Evolutionary conservation across 2,888 invertebrate species (phyloP).

Genomic region (Panzeria rudis): DNA sequence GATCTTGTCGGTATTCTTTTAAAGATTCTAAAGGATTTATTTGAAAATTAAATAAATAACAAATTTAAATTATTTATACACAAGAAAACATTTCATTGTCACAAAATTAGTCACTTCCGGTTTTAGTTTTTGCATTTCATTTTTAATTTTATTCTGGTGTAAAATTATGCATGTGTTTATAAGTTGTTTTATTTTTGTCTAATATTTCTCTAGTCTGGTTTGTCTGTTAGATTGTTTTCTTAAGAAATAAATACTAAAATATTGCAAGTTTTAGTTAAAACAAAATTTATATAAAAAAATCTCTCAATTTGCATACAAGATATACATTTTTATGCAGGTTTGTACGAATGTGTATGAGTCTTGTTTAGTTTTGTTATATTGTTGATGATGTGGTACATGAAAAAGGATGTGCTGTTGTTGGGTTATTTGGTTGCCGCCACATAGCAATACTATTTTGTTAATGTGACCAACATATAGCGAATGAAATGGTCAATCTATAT

Average conservation of each 20-base stretch:
- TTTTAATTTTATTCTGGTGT: slow-evolving; percentile 4
- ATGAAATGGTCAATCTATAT: no score
- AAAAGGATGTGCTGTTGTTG: slow-evolving; percentile 55
- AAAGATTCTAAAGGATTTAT: slow-evolving; percentile 12
- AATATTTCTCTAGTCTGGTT: slow-evolving; percentile 12
- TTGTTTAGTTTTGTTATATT: slow-evolving; percentile 12
- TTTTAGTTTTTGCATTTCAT: neutral
- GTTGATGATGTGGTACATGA: slow-evolving; percentile 60
- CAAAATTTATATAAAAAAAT: neutral
- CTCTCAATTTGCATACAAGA: neutral
- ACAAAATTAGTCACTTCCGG: slow-evolving; percentile 46
- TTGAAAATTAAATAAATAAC: slow-evolving; percentile 31
- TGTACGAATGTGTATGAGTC: neutral
- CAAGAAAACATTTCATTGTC: slow-evolving; percentile 50
- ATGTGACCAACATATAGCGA: neutral
- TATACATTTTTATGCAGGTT: neutral
- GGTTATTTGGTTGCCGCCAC: neutral
- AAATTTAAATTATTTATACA: slow-evolving; percentile 40
- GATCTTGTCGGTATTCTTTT: slow-evolving; percentile 18
- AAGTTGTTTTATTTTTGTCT: neutral
- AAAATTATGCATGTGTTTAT: neutral
- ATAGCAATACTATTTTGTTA: neutral
- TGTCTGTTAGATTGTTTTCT: slow-evolving; percentile 12
- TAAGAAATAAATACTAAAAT: slow-evolving; percentile 9
- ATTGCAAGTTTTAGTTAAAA: neutral